These are phyloP conservation scores for Parotocinclus haroldoi DNA, from an alignment of 2,797 vertebrate genomes.

Conservation along the genomic window DNA sequence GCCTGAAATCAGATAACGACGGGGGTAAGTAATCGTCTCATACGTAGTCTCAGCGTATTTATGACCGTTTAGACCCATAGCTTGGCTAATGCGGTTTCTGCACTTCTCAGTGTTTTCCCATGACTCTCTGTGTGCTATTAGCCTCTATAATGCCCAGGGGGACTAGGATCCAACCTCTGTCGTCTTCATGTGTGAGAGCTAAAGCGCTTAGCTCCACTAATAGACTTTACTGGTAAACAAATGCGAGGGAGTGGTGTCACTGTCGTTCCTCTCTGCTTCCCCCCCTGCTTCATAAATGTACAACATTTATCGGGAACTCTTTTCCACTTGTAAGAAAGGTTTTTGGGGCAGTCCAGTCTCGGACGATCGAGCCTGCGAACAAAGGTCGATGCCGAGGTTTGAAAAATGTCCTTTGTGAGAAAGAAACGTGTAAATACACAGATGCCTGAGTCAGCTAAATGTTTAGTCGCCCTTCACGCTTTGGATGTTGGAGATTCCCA, in stretches of 20 bases:
- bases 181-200: constrained; percentile 50
- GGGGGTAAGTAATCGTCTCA: no score
- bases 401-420: no score
- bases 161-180: constrained; percentile 55
- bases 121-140: constrained; percentile 50
- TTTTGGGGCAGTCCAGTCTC: no score
- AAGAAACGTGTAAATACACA: constrained; percentile 49
- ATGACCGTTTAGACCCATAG: constrained; percentile 37
- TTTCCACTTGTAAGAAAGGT: no score
- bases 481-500: no score
- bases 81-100: constrained; percentile 41
- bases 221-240: constrained; percentile 41
- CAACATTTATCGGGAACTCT: no score
- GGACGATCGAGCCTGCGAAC: no score
- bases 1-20: no score
- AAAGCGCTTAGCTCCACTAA: constrained; percentile 45
- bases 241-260: background rate
- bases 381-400: no score
- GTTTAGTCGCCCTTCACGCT: no score
- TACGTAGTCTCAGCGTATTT: background rate
- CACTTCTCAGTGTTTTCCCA: constrained; percentile 45
- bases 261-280: background rate
- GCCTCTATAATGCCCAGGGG: constrained; percentile 51
- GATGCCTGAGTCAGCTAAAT: no score
- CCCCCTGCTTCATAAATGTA: background rate